Evolutionary conservation across 2,888 invertebrate genomes (phyloP).

Genomic region (Acrocyrtus sp.): DNA sequence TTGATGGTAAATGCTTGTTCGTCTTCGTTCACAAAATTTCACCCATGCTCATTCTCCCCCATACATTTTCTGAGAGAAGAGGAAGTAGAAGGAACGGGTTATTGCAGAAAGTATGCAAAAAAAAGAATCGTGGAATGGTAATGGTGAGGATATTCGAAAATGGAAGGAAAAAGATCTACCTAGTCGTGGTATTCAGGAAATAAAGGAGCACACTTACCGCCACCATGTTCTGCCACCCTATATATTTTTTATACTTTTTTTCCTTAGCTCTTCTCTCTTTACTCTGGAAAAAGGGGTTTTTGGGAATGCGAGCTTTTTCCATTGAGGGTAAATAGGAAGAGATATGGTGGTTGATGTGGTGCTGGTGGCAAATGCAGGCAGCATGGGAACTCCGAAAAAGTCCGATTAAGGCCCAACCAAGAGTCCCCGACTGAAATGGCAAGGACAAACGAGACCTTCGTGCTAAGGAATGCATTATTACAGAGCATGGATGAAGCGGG

Average conservation of each 20-base stretch:
- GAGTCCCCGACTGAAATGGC: constrained; percentile 46
- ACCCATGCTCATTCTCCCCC: constrained; percentile 2
- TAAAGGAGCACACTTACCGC: constrained; percentile 22
- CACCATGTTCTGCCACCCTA: constrained; percentile 18
- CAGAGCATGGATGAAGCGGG: constrained; percentile 6
- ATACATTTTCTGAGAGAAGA: not conserved
- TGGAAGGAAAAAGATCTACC: constrained; percentile 23
- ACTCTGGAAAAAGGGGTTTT: constrained; percentile 7
- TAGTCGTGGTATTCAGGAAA: constrained; percentile 37
- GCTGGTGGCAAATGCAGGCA: constrained; percentile 23
- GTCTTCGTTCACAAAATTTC: constrained; percentile 23
- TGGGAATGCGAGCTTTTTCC: not conserved
- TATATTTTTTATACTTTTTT: constrained; percentile 5
- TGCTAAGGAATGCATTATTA: constrained; percentile 26
- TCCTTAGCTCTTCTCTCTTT: not conserved
- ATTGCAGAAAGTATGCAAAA: constrained; percentile 2
- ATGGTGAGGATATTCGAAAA: constrained; percentile 2
- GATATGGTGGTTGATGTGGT: too few relatives aligned
- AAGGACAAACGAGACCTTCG: constrained; percentile 45
- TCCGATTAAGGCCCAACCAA: constrained; percentile 45
- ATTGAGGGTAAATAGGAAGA: constrained; percentile 7
- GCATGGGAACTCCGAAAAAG: constrained; percentile 46
- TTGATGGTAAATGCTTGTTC: constrained; percentile 6
- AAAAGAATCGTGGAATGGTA: not conserved
- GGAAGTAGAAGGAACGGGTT: constrained; percentile 8